phyloP scores from a whole-genome alignment of 2,113 vertebrate species.

The Notothenia rossii region DNA sequence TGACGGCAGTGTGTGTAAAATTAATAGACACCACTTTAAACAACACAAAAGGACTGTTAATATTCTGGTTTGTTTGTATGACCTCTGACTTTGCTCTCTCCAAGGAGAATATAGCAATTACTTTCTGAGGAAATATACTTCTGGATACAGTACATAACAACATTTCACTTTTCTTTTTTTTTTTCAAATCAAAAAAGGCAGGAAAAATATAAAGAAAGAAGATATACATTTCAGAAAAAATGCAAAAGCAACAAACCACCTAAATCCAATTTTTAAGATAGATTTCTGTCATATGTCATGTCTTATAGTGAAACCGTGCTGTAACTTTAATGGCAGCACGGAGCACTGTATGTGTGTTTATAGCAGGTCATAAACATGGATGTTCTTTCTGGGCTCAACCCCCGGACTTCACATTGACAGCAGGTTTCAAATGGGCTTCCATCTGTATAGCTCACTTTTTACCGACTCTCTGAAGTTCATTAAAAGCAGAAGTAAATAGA shows the following conservation, averaged over 20 bases:
- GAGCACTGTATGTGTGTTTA: constrained; percentile 71
- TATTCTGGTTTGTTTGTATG: constrained; percentile 29
- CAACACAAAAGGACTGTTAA: constrained; percentile 38
- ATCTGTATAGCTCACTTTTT: constrained; percentile 71
- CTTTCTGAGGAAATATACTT: constrained; percentile 7
- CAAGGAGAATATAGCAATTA: constrained; percentile 20
- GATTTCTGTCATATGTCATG: constrained; percentile 7
- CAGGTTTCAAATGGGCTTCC: constrained; percentile 76
- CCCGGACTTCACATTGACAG: constrained; percentile 76
- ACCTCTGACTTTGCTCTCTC: constrained; percentile 42
- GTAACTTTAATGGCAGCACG: constrained; percentile 52
- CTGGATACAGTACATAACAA: constrained; percentile 8
- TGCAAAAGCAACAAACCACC: neutral
- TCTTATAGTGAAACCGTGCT: constrained; percentile 28
- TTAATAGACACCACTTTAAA: constrained; percentile 45
- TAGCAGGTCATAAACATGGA: constrained; percentile 69
- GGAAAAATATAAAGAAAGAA: neutral
- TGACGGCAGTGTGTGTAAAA: constrained; percentile 42
- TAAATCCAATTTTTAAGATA: neutral
- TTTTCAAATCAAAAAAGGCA: neutral
- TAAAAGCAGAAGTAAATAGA: constrained; percentile 55
- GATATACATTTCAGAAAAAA: constrained; percentile 2
- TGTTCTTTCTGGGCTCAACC: constrained; percentile 76
- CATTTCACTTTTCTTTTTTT: neutral
- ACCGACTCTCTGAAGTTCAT: constrained; percentile 64